Evolutionary conservation across 2,888 invertebrate species (phyloP).

Genomic region (Sialis lutaria): DNA sequence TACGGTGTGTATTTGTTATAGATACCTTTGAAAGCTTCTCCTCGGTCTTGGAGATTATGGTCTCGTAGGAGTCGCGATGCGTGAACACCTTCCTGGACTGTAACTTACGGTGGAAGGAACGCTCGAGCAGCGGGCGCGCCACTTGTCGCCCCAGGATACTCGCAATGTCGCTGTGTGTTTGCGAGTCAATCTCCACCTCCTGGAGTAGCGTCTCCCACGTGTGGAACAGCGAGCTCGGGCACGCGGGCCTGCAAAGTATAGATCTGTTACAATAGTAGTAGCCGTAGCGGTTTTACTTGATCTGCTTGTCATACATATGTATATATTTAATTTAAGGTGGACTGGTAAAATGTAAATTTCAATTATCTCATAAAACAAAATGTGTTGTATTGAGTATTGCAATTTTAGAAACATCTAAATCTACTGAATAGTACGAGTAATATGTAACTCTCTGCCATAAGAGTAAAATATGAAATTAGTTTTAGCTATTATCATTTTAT

Average conservation of each 20-base stretch:
- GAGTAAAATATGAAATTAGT: too few relatives aligned
- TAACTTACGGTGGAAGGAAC: conserved; percentile 78
- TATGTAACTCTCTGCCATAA: too few relatives aligned
- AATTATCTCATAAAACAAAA: too few relatives aligned
- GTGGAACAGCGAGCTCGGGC: conserved; percentile 67
- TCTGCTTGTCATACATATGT: too few relatives aligned
- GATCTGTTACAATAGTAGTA: too few relatives aligned
- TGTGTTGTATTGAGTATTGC: too few relatives aligned
- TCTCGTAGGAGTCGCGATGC: conserved; percentile 79
- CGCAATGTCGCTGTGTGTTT: conserved; percentile 71
- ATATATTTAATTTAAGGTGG: too few relatives aligned
- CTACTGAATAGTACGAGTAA: too few relatives aligned
- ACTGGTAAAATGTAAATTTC: too few relatives aligned
- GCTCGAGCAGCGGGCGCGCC: conserved; percentile 67
- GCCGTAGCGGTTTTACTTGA: too few relatives aligned
- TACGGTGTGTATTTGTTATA: neutral
- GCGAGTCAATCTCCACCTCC: conserved; percentile 79
- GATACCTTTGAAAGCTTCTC: conserved; percentile 53
- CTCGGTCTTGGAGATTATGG: conserved; percentile 70
- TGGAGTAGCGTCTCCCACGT: conserved; percentile 82
- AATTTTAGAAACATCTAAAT: too few relatives aligned
- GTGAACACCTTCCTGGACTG: conserved; percentile 81
- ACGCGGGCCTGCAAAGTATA: conserved; percentile 42
- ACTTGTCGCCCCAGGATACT: conserved; percentile 60
- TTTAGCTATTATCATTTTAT: too few relatives aligned